Evolutionary conservation across 2,888 invertebrate genomes (phyloP), one percentile per base, ranked within the genome.

Genomic region (Nezara viridula): DNA sequence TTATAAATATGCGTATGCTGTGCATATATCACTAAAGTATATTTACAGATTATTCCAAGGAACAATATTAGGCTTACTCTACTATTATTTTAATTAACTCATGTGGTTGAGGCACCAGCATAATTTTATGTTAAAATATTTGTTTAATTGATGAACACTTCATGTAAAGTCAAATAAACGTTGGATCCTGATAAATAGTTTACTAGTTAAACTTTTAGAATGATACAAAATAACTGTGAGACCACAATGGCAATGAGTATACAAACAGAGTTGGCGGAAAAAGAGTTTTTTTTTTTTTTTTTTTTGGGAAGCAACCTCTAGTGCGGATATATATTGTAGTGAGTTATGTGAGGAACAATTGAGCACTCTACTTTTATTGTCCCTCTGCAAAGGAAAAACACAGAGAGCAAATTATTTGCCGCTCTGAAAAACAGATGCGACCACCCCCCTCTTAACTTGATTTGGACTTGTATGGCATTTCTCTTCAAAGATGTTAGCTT

Each of bases 271-370:
- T 9, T 60, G 27, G 19, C 9, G 66, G 37, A 32, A 4, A 6
- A 9, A 21, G 24, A 3, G 4, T 0, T 21, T 37, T 37, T 37
- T 73, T 73, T 37, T 37, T 37, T 73, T 73, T 73, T 37, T 24
- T 16, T 19, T 14, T 3, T 66, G 55, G 55, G 14, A 37, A 73
- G 7, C 6, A 21, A 73, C 19, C 32, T 37, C 6, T 73, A 73
- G 32, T 73, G 66, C 27, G 19, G 66, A 21, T 73, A 73, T 73
- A 73, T 73, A 37, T 73, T 73, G 66, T 73, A 37, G 66, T 73
- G 66, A 73, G 66, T 37, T 73, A 73, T 73, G 66, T 37, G 66
- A 73, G 37, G 32, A 73, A 73, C 66, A 73, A 73, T 73, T 73
- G 66, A 73, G 66, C 32, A 73, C 37, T 73, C 66, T 37, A 73